Conservation (phyloP, 2,797 vertebrate species). For the Melanogrammus aeglefinus region DNA sequence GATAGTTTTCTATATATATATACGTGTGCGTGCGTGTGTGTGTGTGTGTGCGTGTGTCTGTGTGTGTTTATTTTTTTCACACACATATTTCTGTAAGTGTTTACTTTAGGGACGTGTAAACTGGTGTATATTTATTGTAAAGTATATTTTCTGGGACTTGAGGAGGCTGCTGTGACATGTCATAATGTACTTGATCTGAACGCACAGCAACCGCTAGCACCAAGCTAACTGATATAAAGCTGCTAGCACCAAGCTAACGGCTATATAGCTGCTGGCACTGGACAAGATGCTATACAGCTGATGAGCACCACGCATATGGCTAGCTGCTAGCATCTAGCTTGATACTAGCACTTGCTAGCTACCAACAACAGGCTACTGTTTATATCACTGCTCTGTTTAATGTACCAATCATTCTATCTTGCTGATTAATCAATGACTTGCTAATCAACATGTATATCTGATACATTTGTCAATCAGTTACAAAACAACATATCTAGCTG, state of each 20-base stretch:
- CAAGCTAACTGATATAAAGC: neutral
- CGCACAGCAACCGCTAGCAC: neutral
- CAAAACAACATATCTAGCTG: neutral
- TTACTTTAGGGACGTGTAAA: slow-evolving; percentile 5
- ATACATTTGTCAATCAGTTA: neutral
- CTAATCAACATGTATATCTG: slow-evolving; percentile 4
- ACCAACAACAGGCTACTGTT: neutral
- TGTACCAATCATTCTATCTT: neutral
- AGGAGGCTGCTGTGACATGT: neutral
- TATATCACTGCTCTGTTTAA: neutral
- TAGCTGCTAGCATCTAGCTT: neutral
- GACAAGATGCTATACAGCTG: neutral
- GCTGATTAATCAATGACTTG: neutral
- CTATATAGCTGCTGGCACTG: neutral
- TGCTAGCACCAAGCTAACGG: neutral
- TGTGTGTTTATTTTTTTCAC: neutral
- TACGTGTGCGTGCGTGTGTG: neutral
- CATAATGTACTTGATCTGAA: neutral
- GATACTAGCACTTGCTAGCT: neutral
- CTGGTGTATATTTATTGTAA: slow-evolving; percentile 11
- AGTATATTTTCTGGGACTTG: neutral
- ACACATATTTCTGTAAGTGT: neutral
- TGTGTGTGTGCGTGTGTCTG: neutral
- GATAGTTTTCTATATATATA: slow-evolving; percentile 2
- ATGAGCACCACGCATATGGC: neutral